Evolutionary conservation across 2,888 invertebrate species (phyloP).

Genomic region (Eupithecia tripunctaria): DNA sequence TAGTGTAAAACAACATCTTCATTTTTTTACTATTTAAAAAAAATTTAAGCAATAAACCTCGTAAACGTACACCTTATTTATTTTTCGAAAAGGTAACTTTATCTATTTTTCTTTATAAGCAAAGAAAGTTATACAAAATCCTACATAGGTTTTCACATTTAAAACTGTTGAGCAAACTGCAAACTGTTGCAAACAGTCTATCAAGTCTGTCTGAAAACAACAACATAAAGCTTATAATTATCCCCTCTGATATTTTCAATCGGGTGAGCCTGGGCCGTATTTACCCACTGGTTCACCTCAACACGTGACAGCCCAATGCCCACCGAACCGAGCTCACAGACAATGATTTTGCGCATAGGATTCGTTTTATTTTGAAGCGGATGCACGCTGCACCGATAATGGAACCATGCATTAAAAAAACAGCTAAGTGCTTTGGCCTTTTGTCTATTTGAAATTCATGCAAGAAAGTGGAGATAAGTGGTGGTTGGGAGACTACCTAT

Average conservation of each 20-base stretch:
- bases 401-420: constrained; percentile 55
- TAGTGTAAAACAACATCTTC: no score
- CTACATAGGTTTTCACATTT: not conserved
- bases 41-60: no score
- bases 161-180: not conserved
- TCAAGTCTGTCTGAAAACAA: not conserved
- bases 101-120: not conserved
- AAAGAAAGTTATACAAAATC: not conserved
- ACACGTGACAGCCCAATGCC: constrained; percentile 46
- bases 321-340: constrained; percentile 58
- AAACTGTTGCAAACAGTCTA: not conserved
- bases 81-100: no score
- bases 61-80: no score
- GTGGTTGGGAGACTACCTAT: constrained; percentile 11
- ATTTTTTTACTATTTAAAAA: no score
- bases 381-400: constrained; percentile 63
- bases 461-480: constrained; percentile 34
- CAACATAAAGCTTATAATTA: constrained; percentile 17
- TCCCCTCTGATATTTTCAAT: constrained; percentile 20
- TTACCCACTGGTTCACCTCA: constrained; percentile 29
- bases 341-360: constrained; percentile 64
- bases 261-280: constrained; percentile 21
- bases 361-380: constrained; percentile 65
- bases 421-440: constrained; percentile 43
- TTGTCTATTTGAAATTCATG: constrained; percentile 40